These are phyloP conservation scores for Campylomormyrus numenius DNA, from an alignment of 2,113 vertebrate genomes.

Conservation along the genomic window DNA sequence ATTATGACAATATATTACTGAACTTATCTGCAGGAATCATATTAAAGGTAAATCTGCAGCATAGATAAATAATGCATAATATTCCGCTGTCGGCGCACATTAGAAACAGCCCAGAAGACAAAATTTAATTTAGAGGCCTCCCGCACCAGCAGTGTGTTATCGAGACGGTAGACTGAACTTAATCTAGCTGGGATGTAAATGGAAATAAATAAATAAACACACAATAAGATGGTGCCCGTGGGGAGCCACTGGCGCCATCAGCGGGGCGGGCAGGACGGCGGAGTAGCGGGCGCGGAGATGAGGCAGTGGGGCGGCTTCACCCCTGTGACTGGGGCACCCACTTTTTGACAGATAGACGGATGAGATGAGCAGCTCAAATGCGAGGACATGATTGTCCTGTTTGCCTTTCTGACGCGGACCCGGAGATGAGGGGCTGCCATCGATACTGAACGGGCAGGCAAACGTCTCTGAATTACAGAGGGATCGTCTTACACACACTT, in stretches of 20 bases:
- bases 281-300: background rate
- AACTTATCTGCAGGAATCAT: constrained; percentile 47
- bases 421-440: background rate
- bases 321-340: background rate
- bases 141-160: constrained; percentile 38
- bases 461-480: background rate
- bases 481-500: background rate
- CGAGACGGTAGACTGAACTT: constrained; percentile 34
- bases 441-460: background rate
- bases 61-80: constrained; percentile 56
- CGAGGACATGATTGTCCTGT: background rate
- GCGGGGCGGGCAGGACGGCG: background rate
- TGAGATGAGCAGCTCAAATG: background rate
- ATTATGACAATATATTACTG: constrained; percentile 55
- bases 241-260: background rate
- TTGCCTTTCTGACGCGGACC: background rate
- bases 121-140: constrained; percentile 40
- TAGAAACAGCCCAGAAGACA: constrained; percentile 41
- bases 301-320: background rate
- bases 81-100: constrained; percentile 51
- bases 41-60: constrained; percentile 52
- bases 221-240: background rate
- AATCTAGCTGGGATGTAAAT: constrained; percentile 35
- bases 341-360: background rate
- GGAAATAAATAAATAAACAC: constrained; percentile 40